Base-by-base conservation (phyloP, 2,113 vertebrate genomes). In the Dolichallabes microphthalmus region DNA sequence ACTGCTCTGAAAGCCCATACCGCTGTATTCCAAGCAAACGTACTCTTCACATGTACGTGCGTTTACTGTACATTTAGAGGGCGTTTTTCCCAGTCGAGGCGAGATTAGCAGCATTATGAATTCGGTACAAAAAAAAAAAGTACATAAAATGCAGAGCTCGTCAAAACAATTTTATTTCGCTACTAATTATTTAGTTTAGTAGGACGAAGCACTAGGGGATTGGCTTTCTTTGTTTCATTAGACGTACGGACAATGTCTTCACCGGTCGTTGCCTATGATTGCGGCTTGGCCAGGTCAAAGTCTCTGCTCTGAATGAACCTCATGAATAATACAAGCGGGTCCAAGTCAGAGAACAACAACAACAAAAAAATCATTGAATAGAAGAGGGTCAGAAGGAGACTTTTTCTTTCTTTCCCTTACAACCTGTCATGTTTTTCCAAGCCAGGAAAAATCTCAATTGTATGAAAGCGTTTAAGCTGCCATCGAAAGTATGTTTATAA, bases 371-470 rank as follows among this genome's bases (percentile, higher is more conserved):
- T 32, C 0, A 12, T 39, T 61, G 39, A 80, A 32, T 45, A 35
- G 19, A 84, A 52, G 63, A 80, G 80, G 77, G 63, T 85, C 63
- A 73, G 64, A 68, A 84, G 27, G 17, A 73, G 66, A 80, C 25
- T 53, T 32, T 58, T n/a, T 69, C 50, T 58, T n/a, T 69, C 50
- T 27, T 45, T 69, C 63, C 30, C 5, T 78, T 68, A 66, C 39
- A 78, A 10, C 61, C 30, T n/a, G 58, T 73, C 50, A 66, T 55
- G 20, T 85, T 85, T 79, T 60, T 50, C 55, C 55, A 63, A 58
- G 11, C 45, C 13, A 15, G 14, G 58, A 15, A 85, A 45, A 79
- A 30, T 71, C 11, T 0, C 27, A 35, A 35, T 74, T n/a, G n/a
- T 53, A 9, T 25, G 57, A 25, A 4, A 64, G 68, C 55, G 55